Conservation (phyloP, 2,113 vertebrate genomes). For the Piliocolobus tephrosceles region DNA sequence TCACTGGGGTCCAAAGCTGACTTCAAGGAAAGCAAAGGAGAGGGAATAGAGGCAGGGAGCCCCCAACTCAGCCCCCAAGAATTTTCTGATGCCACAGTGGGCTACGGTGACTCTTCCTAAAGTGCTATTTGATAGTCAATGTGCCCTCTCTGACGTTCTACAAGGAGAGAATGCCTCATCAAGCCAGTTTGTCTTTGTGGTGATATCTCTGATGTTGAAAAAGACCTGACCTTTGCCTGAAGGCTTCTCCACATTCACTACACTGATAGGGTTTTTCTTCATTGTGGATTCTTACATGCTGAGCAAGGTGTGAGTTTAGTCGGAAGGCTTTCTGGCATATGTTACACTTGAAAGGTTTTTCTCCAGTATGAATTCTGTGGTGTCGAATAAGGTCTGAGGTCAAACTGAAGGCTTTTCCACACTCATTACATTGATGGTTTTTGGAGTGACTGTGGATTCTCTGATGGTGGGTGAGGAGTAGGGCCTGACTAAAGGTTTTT, state of each 20-base stretch:
- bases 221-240: constrained; percentile 77
- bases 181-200: constrained; percentile 65
- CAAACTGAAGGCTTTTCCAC: constrained; percentile 78
- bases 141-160: background rate
- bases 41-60: background rate
- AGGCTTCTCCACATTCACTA: constrained; percentile 74
- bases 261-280: constrained; percentile 76
- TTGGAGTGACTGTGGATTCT: constrained; percentile 73
- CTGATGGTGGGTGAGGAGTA: constrained; percentile 75
- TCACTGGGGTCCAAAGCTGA: background rate
- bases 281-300: constrained; percentile 75
- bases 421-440: constrained; percentile 72
- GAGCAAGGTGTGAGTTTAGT: constrained; percentile 67
- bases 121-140: background rate
- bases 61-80: background rate
- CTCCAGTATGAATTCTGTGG: constrained; percentile 74
- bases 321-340: constrained; percentile 77
- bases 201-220: constrained; percentile 77
- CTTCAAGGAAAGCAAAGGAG: background rate
- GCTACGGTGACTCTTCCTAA: background rate
- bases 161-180: background rate
- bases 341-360: constrained; percentile 77
- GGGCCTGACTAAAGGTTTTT: constrained; percentile 74
- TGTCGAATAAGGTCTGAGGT: constrained; percentile 78
- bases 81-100: background rate